Evolutionary conservation across 2,888 invertebrate species (phyloP).

Genomic region (Andrena fulva): DNA sequence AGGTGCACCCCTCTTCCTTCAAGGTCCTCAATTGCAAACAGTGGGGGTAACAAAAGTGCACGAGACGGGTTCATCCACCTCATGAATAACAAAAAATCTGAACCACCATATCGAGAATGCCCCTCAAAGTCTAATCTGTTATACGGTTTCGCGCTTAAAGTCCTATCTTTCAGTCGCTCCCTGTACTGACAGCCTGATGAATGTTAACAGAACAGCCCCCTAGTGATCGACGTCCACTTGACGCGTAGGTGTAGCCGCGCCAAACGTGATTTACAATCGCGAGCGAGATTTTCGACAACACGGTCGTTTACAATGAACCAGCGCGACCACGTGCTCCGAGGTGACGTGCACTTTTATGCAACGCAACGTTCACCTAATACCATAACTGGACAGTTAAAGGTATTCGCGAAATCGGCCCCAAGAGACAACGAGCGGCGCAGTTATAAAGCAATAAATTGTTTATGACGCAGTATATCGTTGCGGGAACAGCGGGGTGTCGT

Average conservation of each 20-base stretch:
- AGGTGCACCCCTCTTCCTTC: too few relatives aligned
- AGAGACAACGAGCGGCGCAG: slow-evolving; percentile 31
- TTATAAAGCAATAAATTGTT: slow-evolving; percentile 66
- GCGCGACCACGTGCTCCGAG: neutral
- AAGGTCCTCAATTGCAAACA: too few relatives aligned
- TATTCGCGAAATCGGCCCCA: slow-evolving; percentile 16
- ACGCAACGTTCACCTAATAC: slow-evolving; percentile 9
- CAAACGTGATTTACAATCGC: slow-evolving; percentile 47
- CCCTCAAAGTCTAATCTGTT: slow-evolving; percentile 75
- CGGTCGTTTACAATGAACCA: slow-evolving; percentile 21
- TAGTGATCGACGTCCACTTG: slow-evolving; percentile 47
- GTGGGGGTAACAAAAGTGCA: neutral
- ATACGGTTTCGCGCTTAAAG: slow-evolving; percentile 55
- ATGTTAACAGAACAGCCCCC: slow-evolving; percentile 65
- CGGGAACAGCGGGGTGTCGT: slow-evolving; percentile 29
- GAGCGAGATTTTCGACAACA: slow-evolving; percentile 45
- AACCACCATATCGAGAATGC: slow-evolving; percentile 65
- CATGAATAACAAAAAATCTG: neutral
- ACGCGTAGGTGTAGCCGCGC: slow-evolving; percentile 31
- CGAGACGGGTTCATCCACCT: neutral
- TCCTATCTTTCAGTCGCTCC: slow-evolving; percentile 68
- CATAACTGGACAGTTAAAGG: slow-evolving; percentile 33
- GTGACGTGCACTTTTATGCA: slow-evolving; percentile 1
- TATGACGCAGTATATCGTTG: slow-evolving; percentile 56
- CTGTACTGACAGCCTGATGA: slow-evolving; percentile 71